These are phyloP conservation scores for Phylloscopus collybita DNA, from an alignment of 2,797 vertebrate genomes.

Conservation along the genomic window DNA sequence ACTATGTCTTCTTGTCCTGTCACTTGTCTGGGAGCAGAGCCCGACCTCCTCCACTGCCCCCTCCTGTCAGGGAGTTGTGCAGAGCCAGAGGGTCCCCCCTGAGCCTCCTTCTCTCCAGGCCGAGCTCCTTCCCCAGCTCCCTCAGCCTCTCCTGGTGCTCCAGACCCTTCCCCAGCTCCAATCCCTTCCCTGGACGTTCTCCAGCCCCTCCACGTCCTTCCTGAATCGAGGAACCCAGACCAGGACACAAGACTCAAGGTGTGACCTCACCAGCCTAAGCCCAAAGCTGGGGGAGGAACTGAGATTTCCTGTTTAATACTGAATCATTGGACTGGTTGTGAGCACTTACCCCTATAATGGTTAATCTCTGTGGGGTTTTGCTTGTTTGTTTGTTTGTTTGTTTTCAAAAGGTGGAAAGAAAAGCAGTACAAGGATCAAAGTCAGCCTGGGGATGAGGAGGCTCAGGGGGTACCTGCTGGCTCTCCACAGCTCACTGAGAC, in stretches of 20 bases:
- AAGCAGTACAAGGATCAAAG: not conserved
- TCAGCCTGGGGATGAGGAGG: not conserved
- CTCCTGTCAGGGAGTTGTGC: not conserved
- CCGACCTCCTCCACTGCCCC: rapidly evolving
- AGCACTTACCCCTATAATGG: no score
- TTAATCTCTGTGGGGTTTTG: not conserved
- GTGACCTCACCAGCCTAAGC: not conserved
- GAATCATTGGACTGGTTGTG: no score
- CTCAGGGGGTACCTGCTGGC: not conserved
- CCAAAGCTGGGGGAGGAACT: rapidly evolving
- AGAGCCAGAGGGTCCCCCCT: not conserved
- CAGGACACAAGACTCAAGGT: not conserved
- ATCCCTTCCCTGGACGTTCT: rapidly evolving
- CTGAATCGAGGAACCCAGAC: rapidly evolving
- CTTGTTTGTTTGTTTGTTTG: no score
- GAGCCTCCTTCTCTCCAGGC: not conserved
- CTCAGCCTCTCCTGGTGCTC: rapidly evolving
- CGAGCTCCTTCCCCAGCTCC: not conserved
- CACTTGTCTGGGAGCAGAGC: not conserved
- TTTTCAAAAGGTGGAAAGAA: not conserved
- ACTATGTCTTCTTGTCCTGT: not conserved
- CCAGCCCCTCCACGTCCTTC: not conserved
- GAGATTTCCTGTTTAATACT: not conserved
- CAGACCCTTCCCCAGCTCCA: not conserved
- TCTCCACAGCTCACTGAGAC: not conserved